These are phyloP conservation scores for Drosophila nigrodunni DNA, from an alignment of 1,140 invertebrate species.

Conservation along the genomic window DNA sequence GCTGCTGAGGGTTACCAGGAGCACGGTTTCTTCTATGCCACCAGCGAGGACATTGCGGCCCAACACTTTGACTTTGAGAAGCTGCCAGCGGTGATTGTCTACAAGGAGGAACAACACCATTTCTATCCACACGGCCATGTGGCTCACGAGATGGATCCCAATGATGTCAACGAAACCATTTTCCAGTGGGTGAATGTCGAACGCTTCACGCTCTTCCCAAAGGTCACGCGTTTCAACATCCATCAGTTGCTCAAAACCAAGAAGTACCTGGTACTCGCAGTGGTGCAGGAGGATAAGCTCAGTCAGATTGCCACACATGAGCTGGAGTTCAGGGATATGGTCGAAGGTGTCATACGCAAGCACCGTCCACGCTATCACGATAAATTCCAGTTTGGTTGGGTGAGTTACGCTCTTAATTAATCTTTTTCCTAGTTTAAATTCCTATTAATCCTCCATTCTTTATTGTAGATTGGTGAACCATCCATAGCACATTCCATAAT, in stretches of 20 bases:
- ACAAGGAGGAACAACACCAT: constrained; percentile 91
- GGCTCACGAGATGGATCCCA: constrained; percentile 85
- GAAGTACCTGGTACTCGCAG: constrained; percentile 93
- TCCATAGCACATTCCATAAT: constrained; percentile 96
- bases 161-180: constrained; percentile 88
- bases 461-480: constrained; percentile 88
- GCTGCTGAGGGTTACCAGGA: constrained; percentile 92
- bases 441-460: constrained; percentile 53
- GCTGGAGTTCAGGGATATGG: constrained; percentile 93
- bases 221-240: constrained; percentile 92
- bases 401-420: constrained; percentile 25
- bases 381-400: constrained; percentile 96
- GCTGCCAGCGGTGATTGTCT: constrained; percentile 91
- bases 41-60: constrained; percentile 88
- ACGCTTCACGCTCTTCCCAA: constrained; percentile 95
- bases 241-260: constrained; percentile 93
- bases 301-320: constrained; percentile 92
- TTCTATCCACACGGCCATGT: constrained; percentile 87
- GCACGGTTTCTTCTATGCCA: constrained; percentile 93
- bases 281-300: constrained; percentile 94
- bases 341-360: constrained; percentile 92
- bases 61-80: constrained; percentile 89
- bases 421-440: not conserved
- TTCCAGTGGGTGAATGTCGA: constrained; percentile 95
- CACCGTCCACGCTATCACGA: constrained; percentile 92